Base-by-base conservation (phyloP, 2,888 invertebrate species). In the Escarpia spicata region DNA sequence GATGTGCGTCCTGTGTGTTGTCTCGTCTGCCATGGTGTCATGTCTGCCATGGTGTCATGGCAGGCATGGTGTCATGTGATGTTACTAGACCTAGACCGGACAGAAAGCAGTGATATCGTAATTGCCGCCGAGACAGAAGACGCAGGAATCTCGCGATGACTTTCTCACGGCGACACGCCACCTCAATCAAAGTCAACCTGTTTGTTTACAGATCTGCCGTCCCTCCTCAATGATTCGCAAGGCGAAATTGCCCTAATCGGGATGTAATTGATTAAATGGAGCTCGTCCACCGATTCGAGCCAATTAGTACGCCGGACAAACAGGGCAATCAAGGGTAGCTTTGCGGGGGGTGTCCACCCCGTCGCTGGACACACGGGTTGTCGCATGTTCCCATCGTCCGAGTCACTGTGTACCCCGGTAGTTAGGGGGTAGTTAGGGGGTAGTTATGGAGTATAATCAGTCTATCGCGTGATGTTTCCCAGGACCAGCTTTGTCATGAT, bases 351-450 rank as follows among this genome's bases (percentile, higher is more conserved):
- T n/a, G 75, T 19, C 75, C 19, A 75, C n/a, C n/a, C 75, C 75
- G 26, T 75, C 75, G 75, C 75, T 19, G 75, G n/a, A 75, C 75
- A 26, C 26, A 26, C n/a, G 26, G 75, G 4, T 75, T 75, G 75
- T 75, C 75, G 75, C 75, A 75, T 75, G 75, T 75, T 75, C 75
- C 75, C 75, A 75, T 75, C 75, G 75, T 26, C 75, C 75, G 75
- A 26, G 26, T 26, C 75, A 15, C 9, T 52, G 3, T 52, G 52
- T 12, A 52, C 52, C 52, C 52, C 12, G 52, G 52, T 52, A 52
- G 52, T 52, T 52, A 52, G 1, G 37, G 37, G 37, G 37, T 37
- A 37, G 52, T 52, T 52, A 52, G 52, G 52, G 52, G 75, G 75
- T 75, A 75, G 75, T 75, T 75, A 75, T 75, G 75, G 75, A 26